Base-by-base conservation (phyloP, 2,113 vertebrate genomes). In the Strix aluco region DNA sequence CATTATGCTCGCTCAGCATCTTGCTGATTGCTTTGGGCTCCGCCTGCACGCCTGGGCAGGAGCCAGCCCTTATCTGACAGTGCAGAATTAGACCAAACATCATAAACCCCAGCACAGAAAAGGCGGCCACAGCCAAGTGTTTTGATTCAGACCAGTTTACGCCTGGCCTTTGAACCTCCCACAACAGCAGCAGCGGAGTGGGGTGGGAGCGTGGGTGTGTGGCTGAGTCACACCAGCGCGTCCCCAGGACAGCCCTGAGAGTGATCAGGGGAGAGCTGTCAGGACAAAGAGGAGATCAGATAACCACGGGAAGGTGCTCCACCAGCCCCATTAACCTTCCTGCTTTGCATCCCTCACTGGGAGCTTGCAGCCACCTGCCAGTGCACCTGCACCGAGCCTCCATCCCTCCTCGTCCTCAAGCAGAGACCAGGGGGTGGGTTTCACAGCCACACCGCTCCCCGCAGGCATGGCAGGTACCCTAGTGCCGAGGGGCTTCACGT, bases 401-500 rank as follows among this genome's bases (percentile, higher is more conserved):
- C 78, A 11, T 1, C 73, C 42, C 74, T 92, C 70, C 88, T 85
- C 74, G 51, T 55, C 89, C 54, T 81, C 54, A 5, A 7, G 44
- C 77, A 69, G 44, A n/a, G 20, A 14, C 2, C 19, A 1, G 10
- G 8, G 0, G 3, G 13, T 3, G 77, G 21, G 29, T 65, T 49
- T 49, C 66, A 34, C 62, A 88, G 73, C 57, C 88, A 34, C 26
- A 16, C 8, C 47, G 3, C 10, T 36, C 40, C 47, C 55, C 19
- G 21, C 18, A 9, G 2, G 15, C 0, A 0, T 2, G 38, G 13
- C 10, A 16, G 49, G 32, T 40, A 36, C n/a, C 23, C 26, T 11
- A 4, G 26, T 25, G 77, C 42, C 0, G 2, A 1, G 10, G 8
- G 40, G 22, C 11, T 62, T 16, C 63, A 7, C 1, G 0, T 1